Evolutionary conservation across 2,113 vertebrate genomes (phyloP), one percentile per base, ranked within the genome.

Genomic region (Ciconia maguari): DNA sequence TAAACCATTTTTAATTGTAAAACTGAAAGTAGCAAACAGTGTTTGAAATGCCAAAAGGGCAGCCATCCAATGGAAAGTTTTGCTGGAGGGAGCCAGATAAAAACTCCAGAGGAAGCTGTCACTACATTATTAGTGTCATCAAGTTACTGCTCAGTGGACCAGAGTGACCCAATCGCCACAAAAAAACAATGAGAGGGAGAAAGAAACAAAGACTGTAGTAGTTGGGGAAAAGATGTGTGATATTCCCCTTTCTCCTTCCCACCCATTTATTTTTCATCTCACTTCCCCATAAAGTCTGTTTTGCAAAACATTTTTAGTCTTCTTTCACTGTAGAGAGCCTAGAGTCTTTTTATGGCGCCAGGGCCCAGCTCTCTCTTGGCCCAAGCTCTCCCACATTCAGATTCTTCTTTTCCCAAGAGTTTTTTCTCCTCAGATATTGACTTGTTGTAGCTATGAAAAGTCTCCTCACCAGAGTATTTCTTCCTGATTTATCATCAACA

Each of bases 401-500:
- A 82, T 84, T 89, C 38, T 74, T 83, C 68, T 86, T 84, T 74
- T 71, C 55, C 51, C 32, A 89, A 71, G 46, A 52, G 26, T 10
- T 66, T 84, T 68, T 82, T 54, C 51, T 87, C 29, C 42, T 77
- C 41, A 83, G 54, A n/a, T 27, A 26, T 26, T 61, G 60, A 71
- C 42, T 78, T 74, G 0, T 54, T 81, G 18, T 41, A 81, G 32
- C 26, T 79, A 44, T 91, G 75, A 84, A 89, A 90, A 87, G 46
- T 71, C 25, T 92, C 27, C 16, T 87, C 52, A 44, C 25, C 16
- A 46, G 26, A 81, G 24, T 54, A 92, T 68, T 81, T 34, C 32
- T 71, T 83, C n/a, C 48, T 93, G 93, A 94, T 89, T 89, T 87
- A 84, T 95, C 61, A 75, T 51, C 60, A 51, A 75, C 64, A 71